Evolutionary conservation across 2,797 vertebrate genomes (phyloP).

Genomic region (Sandelia bainsii): DNA sequence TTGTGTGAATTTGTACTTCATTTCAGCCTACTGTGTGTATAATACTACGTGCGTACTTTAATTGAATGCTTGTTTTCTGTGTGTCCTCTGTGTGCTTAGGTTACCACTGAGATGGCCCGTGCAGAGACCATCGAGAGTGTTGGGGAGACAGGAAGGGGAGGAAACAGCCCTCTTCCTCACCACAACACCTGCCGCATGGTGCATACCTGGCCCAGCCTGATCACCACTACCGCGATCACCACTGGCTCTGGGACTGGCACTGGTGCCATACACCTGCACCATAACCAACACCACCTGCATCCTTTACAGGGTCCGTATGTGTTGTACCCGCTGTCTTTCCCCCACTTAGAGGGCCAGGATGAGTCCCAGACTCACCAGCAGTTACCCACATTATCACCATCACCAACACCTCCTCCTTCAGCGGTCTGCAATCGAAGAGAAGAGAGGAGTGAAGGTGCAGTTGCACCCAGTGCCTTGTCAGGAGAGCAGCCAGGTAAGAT

Average conservation of each 20-base stretch:
- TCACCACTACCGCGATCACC: slow-evolving; percentile 22
- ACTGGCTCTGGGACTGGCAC: not conserved
- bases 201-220: slow-evolving; percentile 50
- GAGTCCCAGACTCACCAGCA: slow-evolving; percentile 44
- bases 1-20: too few species aligned
- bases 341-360: slow-evolving; percentile 13
- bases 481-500: slow-evolving; percentile 63
- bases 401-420: slow-evolving; percentile 5
- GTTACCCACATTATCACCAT: slow-evolving; percentile 8
- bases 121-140: slow-evolving; percentile 78
- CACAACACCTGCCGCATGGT: slow-evolving; percentile 64
- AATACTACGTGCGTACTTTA: not conserved
- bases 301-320: slow-evolving; percentile 36
- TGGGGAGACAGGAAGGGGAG: slow-evolving; percentile 57
- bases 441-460: not conserved
- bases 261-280: slow-evolving; percentile 20
- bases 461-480: slow-evolving; percentile 21
- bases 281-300: slow-evolving; percentile 27
- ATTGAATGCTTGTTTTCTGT: not conserved
- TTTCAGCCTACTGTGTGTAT: too few species aligned
- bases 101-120: slow-evolving; percentile 79
- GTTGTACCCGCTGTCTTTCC: slow-evolving; percentile 25
- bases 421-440: slow-evolving; percentile 15
- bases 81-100: slow-evolving; percentile 33
- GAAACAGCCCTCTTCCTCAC: slow-evolving; percentile 39